Percentiles rank a stretch among this genome's conserved stretches.
phyloP scores from a whole-genome alignment of 2,113 vertebrate genomes.

The Sitta europaea region DNA sequence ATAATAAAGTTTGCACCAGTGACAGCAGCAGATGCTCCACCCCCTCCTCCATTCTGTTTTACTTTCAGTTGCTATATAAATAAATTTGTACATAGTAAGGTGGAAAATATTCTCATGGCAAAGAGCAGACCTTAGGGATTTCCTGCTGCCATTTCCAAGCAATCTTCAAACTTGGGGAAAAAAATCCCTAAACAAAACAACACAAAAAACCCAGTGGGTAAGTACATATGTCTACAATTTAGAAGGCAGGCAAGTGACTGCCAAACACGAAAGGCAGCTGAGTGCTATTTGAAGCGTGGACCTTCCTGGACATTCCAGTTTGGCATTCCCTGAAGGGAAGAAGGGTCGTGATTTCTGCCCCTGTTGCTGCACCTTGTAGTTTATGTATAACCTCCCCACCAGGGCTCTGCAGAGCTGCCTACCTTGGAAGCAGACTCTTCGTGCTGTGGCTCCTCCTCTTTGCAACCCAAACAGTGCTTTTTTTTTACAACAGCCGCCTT shows the following conservation, averaged over 20 bases:
- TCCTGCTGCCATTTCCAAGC: not conserved
- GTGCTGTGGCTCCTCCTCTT: not conserved
- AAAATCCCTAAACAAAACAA: not conserved
- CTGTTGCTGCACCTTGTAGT: too few relatives aligned
- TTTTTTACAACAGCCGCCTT: not conserved
- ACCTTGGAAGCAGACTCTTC: not conserved
- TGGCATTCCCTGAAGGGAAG: not conserved
- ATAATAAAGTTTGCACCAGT: not conserved
- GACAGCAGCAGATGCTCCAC: constrained; percentile 14
- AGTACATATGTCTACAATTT: not conserved
- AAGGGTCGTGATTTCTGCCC: not conserved
- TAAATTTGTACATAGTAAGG: not conserved
- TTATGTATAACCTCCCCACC: accelerated
- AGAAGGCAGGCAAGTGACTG: not conserved
- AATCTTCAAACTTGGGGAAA: not conserved
- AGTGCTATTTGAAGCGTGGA: not conserved
- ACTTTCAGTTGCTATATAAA: constrained; percentile 49
- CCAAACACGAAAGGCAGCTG: not conserved
- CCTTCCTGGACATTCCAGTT: not conserved
- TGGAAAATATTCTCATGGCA: not conserved
- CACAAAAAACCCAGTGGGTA: not conserved
- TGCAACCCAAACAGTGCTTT: not conserved
- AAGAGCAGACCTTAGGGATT: not conserved
- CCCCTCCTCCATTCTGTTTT: constrained; percentile 2
- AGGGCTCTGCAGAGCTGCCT: accelerated